phyloP scores from a whole-genome alignment of 64 coral and sea anemone species.

The Stichodactyla helianthus region DNA sequence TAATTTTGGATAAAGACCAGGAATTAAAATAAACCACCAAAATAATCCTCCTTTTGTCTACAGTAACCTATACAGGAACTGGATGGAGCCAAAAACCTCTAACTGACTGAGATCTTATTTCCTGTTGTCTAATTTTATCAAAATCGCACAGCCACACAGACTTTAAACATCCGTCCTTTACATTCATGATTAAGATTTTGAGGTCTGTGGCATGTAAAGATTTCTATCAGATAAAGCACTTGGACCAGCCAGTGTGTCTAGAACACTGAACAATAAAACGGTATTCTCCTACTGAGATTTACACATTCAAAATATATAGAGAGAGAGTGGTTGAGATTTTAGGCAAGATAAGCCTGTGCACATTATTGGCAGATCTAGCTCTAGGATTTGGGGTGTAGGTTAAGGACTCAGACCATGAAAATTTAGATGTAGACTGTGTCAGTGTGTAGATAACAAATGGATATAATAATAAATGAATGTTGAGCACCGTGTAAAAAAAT shows the following conservation, averaged over 20 bases:
- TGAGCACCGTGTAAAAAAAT: not conserved
- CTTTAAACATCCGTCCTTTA: not conserved
- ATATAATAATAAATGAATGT: not conserved
- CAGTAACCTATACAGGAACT: not conserved
- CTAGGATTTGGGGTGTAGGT: too few relatives aligned
- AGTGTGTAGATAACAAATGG: too few relatives aligned
- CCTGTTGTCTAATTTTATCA: not conserved
- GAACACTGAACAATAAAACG: not conserved
- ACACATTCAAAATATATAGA: not conserved
- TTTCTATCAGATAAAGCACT: not conserved
- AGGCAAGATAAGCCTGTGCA: not conserved
- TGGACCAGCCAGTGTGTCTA: not conserved
- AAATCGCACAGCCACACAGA: not conserved
- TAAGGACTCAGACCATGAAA: too few relatives aligned
- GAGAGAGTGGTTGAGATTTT: not conserved
- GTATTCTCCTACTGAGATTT: not conserved
- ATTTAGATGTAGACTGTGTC: too few relatives aligned
- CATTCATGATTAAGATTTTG: not conserved
- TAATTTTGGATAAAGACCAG: not conserved
- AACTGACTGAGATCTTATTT: constrained; percentile 4
- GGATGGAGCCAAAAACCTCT: constrained; percentile 3
- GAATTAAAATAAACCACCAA: not conserved
- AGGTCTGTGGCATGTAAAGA: not conserved
- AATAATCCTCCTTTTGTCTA: constrained; percentile 5
- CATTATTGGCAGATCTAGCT: too few relatives aligned